Evolutionary conservation across 2,113 vertebrate species (phyloP).

Genomic region (Thunnus thynnus): DNA sequence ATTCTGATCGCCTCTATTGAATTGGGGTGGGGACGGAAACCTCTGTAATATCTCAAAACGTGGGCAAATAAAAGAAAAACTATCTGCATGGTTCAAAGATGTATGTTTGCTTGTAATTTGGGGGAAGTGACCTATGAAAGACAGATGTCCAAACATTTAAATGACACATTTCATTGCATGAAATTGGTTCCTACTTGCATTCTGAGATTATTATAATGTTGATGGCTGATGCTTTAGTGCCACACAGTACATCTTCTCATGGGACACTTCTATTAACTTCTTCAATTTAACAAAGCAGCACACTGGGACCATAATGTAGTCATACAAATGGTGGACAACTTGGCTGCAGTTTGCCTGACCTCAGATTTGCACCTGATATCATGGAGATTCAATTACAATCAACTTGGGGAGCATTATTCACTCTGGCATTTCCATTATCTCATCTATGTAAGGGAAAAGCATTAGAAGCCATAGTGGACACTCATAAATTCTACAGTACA

Average conservation of each 20-base stretch:
- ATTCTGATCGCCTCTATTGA: too few relatives aligned
- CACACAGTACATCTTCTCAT: constrained; percentile 20
- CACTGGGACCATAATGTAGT: constrained; percentile 1
- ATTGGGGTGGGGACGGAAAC: too few relatives aligned
- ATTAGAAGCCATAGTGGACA: constrained; percentile 58
- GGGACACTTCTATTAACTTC: constrained; percentile 51
- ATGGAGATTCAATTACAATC: constrained; percentile 68
- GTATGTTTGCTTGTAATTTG: not conserved
- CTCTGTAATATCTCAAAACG: not conserved
- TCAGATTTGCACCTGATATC: constrained; percentile 61
- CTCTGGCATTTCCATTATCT: constrained; percentile 77
- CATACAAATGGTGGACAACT: constrained; percentile 8
- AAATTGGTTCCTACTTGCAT: not conserved
- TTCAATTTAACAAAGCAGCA: constrained; percentile 33
- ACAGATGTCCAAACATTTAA: not conserved
- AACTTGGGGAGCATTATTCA: constrained; percentile 58
- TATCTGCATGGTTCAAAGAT: not conserved
- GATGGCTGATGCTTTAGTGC: not conserved
- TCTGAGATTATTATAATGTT: constrained; percentile 1
- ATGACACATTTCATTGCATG: not conserved
- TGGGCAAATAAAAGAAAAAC: not conserved
- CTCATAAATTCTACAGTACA: constrained; percentile 61
- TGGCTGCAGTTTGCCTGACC: constrained; percentile 48
- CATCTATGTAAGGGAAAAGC: constrained; percentile 59
- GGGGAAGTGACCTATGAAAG: not conserved